Base-by-base conservation (phyloP, 2,113 vertebrate genomes). In the Atherinomorus stipes region DNA sequence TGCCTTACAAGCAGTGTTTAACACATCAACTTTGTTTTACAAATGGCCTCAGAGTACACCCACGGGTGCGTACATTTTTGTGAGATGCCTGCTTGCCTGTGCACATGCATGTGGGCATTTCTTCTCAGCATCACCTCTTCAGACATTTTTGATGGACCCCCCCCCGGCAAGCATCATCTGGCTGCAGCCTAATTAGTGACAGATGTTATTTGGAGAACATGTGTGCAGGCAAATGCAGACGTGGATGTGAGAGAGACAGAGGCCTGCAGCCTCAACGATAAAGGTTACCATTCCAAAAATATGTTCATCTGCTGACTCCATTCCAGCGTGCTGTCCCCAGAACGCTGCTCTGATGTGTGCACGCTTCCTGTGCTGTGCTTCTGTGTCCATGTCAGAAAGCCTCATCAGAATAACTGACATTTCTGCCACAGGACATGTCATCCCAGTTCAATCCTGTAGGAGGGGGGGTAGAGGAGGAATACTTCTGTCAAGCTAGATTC, bases 201-300 rank as follows among this genome's bases (percentile, higher is more conserved):
- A 89, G 81, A 84, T 80, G 81, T 81, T 83, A 78, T 80, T 70
- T n/a, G 60, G 53, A 60, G 21, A 26, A 73, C 50, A 53, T 75
- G 74, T 81, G 72, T 74, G 68, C 47, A 38, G 49, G 73, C 15
- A 28, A 26, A 75, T 16, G 7, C 64, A 56, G 23, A 37, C 42
- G 9, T 21, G 53, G 34, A 11, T 71, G 21, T 64, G 57, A 54
- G 69, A 13, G 25, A 40, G 65, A 68, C 69, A 38, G 12, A 67
- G 47, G 86, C 85, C 70, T 75, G 65, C 67, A 85, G 88, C 71
- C 71, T 57, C 69, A 56, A 56, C 85, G 69, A 83, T 88, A 90
- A 94, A 90, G 88, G 90, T 88, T 89, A 88, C 76, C 78, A 1
- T 89, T 90, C 85, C 84, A 87, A 84, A 91, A 91, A 88, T 85